Base-by-base conservation (phyloP, 1,140 invertebrate genomes). In the Dendroctonus valens region DNA sequence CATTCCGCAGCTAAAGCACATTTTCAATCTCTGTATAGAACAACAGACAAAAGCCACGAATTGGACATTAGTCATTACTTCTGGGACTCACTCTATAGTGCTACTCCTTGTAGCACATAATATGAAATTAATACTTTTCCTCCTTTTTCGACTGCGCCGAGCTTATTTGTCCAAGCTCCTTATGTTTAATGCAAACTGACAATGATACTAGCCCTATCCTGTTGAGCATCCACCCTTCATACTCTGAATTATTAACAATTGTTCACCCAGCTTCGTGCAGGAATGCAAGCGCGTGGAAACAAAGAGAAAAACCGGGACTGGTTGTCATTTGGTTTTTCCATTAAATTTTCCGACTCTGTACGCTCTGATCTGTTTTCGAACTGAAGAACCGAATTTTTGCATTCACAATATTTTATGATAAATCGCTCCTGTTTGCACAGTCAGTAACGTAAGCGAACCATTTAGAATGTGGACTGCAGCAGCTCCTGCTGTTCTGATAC, bases 191-290 rank as follows among this genome's bases (percentile, higher is more conserved):
- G 44, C 59, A 60, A 48, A 60, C 46, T 46, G 46, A 60, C 59
- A 60, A 60, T 60, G 59, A 49, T 60, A 60, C 59, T 60, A 53
- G 60, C 60, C 50, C 59, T 52, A 50, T 53, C 51, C 60, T 46
- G 50, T 44, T 42, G 51, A 53, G 50, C 60, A 46, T 8, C 50
- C 38, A 53, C 60, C 60, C 50, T 54, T 54, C 50, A 61, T 44
- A 41, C 51, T 53, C 60, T 63, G 51, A 53, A 63, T 63, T 63
- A 63, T 63, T 63, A 63, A 63, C 60, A 63, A 44, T 49, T 63
- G 60, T 63, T 63, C 41, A 63, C 60, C 59, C 46, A 40, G 59
- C 41, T 49, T 41, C 26, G 42, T 60, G 59, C 37, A 60, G 48
- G 41, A 60, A 38, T 60, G 59, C 44, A n/a, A 60, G 38, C 44